Evolutionary conservation across 2,113 vertebrate genomes (phyloP).

Genomic region (Laticauda laticaudata): DNA sequence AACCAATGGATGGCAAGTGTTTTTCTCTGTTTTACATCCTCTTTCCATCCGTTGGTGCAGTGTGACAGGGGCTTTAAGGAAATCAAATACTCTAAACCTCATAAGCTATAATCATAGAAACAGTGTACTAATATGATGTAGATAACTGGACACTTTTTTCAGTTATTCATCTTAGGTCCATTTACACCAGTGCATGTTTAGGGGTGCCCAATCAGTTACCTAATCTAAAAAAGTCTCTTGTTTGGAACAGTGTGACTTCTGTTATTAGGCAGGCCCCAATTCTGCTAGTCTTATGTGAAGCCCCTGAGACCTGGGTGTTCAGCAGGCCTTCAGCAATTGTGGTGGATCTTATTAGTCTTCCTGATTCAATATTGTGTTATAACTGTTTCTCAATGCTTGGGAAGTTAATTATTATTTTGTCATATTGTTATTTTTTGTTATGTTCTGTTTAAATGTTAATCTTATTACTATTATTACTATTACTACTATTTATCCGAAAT

Average conservation of each 20-base stretch:
- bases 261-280: background rate
- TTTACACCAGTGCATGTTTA: background rate
- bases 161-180: background rate
- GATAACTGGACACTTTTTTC: background rate
- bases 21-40: too few relatives aligned
- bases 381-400: background rate
- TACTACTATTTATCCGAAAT: too few relatives aligned
- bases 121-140: background rate
- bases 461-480: background rate
- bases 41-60: too few relatives aligned
- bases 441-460: background rate
- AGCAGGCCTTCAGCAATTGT: background rate
- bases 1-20: too few relatives aligned
- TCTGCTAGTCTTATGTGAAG: background rate
- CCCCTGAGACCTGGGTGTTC: background rate
- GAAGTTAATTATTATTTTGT: background rate
- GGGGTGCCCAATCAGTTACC: background rate
- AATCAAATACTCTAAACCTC: background rate
- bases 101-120: background rate
- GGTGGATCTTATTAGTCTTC: background rate
- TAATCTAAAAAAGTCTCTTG: background rate
- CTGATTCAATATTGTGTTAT: background rate
- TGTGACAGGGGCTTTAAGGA: too few relatives aligned
- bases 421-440: background rate
- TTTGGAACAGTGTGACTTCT: background rate